These are phyloP conservation scores for Arvicanthis niloticus DNA, from an alignment of 2,113 vertebrate species.

Conservation along the genomic window DNA sequence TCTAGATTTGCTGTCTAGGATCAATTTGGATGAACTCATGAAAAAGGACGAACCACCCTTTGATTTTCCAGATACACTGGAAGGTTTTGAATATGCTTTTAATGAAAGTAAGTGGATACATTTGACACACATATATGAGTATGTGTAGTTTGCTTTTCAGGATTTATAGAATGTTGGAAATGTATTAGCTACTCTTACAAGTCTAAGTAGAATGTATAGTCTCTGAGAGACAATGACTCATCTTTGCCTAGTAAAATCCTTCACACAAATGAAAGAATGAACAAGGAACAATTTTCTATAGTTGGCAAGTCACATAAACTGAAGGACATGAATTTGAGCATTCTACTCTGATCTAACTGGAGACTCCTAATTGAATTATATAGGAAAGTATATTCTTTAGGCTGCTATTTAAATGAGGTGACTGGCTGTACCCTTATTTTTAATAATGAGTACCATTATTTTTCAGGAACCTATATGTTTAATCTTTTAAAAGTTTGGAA, in stretches of 20 bases:
- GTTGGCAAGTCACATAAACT: constrained; percentile 52
- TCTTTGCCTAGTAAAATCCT: constrained; percentile 39
- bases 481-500: constrained; percentile 44
- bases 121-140: constrained; percentile 30
- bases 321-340: constrained; percentile 3
- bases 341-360: not conserved
- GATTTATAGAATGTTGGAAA: constrained; percentile 55
- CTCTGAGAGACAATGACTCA: constrained; percentile 70
- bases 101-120: constrained; percentile 94
- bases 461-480: constrained; percentile 48
- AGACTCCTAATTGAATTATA: constrained; percentile 51
- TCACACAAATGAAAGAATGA: constrained; percentile 41
- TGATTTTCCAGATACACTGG: constrained; percentile 96
- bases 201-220: constrained; percentile 57
- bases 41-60: constrained; percentile 99
- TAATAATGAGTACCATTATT: not conserved
- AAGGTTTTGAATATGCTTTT: constrained; percentile 98
- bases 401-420: constrained; percentile 46
- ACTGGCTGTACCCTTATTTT: not conserved
- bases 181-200: constrained; percentile 50
- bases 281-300: constrained; percentile 33
- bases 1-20: constrained; percentile 97
- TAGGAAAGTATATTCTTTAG: constrained; percentile 34
- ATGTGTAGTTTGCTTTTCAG: constrained; percentile 47
- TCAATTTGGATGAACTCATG: constrained; percentile 99